Evolutionary conservation across 2,113 vertebrate species (phyloP).

Genomic region (Ptyas mucosa): DNA sequence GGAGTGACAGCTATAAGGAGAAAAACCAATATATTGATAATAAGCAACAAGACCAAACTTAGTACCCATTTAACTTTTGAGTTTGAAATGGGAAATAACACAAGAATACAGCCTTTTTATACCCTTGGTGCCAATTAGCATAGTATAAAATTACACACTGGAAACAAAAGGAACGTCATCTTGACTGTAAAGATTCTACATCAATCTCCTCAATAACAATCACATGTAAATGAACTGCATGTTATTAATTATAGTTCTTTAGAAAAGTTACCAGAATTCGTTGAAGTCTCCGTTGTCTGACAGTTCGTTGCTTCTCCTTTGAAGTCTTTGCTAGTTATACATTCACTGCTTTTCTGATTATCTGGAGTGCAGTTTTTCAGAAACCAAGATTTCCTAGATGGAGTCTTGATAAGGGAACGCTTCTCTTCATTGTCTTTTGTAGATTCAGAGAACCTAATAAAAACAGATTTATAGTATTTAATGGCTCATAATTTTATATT

Average conservation of each 20-base stretch:
- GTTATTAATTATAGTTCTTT: background rate
- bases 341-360: conserved; percentile 40
- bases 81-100: background rate
- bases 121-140: background rate
- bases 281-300: conserved; percentile 40
- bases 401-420: conserved; percentile 84
- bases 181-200: background rate
- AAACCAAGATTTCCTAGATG: conserved; percentile 78
- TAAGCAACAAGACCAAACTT: background rate
- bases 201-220: background rate
- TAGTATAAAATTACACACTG: background rate
- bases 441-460: conserved; percentile 82
- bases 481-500: background rate
- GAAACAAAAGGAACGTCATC: background rate
- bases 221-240: background rate
- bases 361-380: conserved; percentile 54
- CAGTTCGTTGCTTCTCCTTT: conserved; percentile 32
- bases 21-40: background rate
- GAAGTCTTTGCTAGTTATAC: conserved; percentile 16
- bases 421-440: conserved; percentile 87
- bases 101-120: background rate
- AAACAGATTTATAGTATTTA: background rate
- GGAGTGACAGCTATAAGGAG: conserved; percentile 67
- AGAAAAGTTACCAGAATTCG: background rate
- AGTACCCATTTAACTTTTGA: background rate